phyloP scores from a whole-genome alignment of 2,113 vertebrate genomes.

The Psittacula cyanocephala region DNA sequence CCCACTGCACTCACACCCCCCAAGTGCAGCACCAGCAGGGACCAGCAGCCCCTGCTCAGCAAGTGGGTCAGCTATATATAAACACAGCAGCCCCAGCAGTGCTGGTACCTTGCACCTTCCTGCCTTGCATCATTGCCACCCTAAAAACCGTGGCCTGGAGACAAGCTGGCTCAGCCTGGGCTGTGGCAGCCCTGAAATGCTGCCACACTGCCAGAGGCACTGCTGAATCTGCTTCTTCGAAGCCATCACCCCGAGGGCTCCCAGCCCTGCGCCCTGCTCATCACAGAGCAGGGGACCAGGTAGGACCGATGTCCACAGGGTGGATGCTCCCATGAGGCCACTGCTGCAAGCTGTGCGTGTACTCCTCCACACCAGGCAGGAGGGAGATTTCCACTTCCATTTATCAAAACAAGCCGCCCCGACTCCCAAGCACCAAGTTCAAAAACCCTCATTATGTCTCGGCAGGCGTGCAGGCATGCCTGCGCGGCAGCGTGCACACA shows the following conservation, averaged over 20 bases:
- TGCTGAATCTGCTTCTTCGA: not conserved
- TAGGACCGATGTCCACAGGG: accelerated
- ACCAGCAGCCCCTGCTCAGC: not conserved
- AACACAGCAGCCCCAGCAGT: not conserved
- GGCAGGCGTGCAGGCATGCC: not conserved
- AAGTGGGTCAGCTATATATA: conserved; percentile 60
- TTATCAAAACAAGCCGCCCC: not conserved
- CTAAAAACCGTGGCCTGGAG: conserved; percentile 34
- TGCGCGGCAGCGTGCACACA: accelerated
- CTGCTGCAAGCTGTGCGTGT: not conserved
- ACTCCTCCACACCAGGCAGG: not conserved
- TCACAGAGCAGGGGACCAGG: accelerated
- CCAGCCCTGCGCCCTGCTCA: accelerated
- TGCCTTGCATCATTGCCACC: conserved; percentile 50
- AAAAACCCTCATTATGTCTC: not conserved
- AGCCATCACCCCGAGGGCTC: not conserved
- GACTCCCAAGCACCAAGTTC: not conserved
- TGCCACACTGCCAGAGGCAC: not conserved
- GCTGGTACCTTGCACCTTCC: not conserved
- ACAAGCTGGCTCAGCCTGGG: not conserved
- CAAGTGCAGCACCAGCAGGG: not conserved
- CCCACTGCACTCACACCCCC: not conserved
- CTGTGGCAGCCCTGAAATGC: not conserved
- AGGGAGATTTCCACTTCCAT: not conserved
- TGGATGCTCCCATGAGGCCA: accelerated